phyloP scores from a whole-genome alignment of 2,113 vertebrate genomes.

The Lophura nycthemera region DNA sequence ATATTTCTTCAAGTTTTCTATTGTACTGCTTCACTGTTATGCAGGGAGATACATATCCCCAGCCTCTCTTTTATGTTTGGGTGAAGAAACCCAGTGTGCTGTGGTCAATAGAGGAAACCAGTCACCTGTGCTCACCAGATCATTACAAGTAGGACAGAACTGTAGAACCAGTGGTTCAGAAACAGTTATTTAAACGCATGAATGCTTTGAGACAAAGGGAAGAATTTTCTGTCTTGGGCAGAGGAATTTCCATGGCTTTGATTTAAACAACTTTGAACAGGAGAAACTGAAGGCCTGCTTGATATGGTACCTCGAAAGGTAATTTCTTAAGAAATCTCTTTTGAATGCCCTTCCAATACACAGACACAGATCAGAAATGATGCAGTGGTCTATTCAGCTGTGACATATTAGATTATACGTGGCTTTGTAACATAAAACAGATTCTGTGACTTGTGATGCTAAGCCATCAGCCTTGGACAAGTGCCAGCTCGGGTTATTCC shows the following conservation, averaged over 20 bases:
- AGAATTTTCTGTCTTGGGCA: not conserved
- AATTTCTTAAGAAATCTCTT: not conserved
- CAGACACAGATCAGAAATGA: not conserved
- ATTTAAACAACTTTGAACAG: not conserved
- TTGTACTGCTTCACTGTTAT: not conserved
- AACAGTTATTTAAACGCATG: constrained; percentile 42
- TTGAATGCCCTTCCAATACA: not conserved
- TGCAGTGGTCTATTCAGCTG: not conserved
- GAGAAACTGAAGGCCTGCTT: not conserved
- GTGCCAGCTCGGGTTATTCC: constrained; percentile 47
- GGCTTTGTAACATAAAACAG: constrained; percentile 42
- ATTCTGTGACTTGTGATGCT: constrained; percentile 42
- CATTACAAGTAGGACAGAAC: constrained; percentile 29
- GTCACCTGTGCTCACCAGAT: not conserved
- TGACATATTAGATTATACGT: constrained; percentile 31
- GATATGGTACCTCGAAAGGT: not conserved
- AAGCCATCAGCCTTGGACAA: constrained; percentile 19
- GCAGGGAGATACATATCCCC: not conserved
- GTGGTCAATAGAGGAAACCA: not conserved
- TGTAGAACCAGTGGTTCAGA: not conserved
- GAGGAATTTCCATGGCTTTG: not conserved
- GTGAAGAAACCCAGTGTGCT: not conserved
- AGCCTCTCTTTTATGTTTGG: not conserved
- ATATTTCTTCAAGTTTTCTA: not conserved
- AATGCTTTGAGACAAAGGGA: constrained; percentile 53